These are phyloP conservation scores for Lacanobia wlatinum DNA, from an alignment of 2,888 invertebrate genomes.

Conservation along the genomic window DNA sequence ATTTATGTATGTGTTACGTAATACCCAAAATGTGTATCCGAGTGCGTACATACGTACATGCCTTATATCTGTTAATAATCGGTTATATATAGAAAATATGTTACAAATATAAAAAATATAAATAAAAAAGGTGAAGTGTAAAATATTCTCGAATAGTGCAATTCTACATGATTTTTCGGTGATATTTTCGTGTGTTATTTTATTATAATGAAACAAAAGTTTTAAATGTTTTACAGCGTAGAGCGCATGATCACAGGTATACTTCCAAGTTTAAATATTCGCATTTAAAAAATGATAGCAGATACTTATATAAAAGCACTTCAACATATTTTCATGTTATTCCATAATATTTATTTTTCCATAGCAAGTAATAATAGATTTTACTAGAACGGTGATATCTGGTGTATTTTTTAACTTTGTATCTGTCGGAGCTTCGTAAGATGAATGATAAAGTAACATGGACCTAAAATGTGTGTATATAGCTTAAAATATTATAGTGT, in stretches of 20 bases:
- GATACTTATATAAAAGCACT: conserved; percentile 34
- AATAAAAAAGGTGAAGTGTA: conserved; percentile 3
- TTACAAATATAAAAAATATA: conserved; percentile 31
- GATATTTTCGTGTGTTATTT: conserved; percentile 9
- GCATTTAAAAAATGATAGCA: conserved; percentile 18
- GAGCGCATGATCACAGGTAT: conserved; percentile 23
- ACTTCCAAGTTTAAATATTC: conserved; percentile 35
- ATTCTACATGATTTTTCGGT: conserved; percentile 21
- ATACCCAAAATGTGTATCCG: conserved; percentile 49
- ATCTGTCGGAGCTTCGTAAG: conserved; percentile 65
- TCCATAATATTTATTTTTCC: conserved; percentile 64
- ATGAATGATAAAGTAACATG: conserved; percentile 77
- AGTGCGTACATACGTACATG: conserved; percentile 63
- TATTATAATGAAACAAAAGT: neutral
- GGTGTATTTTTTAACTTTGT: conserved; percentile 64
- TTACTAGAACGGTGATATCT: conserved; percentile 58
- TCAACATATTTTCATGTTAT: conserved; percentile 50
- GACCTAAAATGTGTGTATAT: conserved; percentile 89
- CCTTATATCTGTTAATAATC: conserved; percentile 63
- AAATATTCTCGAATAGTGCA: conserved; percentile 34
- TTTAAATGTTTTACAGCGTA: neutral
- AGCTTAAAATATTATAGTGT: conserved; percentile 83
- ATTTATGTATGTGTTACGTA: conserved; percentile 54
- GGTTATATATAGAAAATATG: conserved; percentile 48
- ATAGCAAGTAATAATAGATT: conserved; percentile 58